Evolutionary conservation across 2,888 invertebrate genomes (phyloP), one percentile per base, ranked within the genome.

Genomic region (Andrena praecox): DNA sequence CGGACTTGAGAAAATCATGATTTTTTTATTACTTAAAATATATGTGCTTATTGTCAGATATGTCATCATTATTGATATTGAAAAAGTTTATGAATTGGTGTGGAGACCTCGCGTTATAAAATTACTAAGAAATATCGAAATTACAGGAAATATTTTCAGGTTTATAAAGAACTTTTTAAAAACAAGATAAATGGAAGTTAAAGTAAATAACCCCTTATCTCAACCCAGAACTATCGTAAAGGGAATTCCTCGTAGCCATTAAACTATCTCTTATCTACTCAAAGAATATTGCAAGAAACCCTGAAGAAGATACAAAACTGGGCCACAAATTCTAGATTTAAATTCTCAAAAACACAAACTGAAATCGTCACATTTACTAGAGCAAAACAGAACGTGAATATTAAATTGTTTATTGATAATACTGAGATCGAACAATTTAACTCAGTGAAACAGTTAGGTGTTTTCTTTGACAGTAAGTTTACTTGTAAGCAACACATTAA

Each of bases 281-380:
- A 52, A 20, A 52, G 8, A n/a, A 52, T 52, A n/a, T 20, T 52
- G 20, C 20, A 52, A 52, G 50, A 52, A 52, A 52, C 7, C 20
- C 20, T 52, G 2, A 20, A 52, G 6, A 52, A 52, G 20, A n/a
- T 52, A 52, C 20, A 52, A 52, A 52, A 20, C 20, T 52, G 52
- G 52, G 16, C 20, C 7, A 52, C 2, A 52, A 52, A 52, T 20
- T 20, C 6, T n/a, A 20, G 52, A 52, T 7, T 7, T 20, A 52
- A 52, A 52, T 7, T 52, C 7, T 52, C 16, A 52, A n/a, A 52
- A 52, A 5, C 5, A 2, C 4, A 50, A 50, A 50, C 50, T 6
- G 50, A 50, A 50, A n/a, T 50, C 50, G n/a, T 50, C 50, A n/a
- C n/a, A 50, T 50, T 50, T n/a, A 50, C 12, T n/a, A 50, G 50